Evolutionary conservation across 2,113 vertebrate genomes (phyloP), one percentile per base, ranked within the genome.

Genomic region (Ifrita kowaldi): DNA sequence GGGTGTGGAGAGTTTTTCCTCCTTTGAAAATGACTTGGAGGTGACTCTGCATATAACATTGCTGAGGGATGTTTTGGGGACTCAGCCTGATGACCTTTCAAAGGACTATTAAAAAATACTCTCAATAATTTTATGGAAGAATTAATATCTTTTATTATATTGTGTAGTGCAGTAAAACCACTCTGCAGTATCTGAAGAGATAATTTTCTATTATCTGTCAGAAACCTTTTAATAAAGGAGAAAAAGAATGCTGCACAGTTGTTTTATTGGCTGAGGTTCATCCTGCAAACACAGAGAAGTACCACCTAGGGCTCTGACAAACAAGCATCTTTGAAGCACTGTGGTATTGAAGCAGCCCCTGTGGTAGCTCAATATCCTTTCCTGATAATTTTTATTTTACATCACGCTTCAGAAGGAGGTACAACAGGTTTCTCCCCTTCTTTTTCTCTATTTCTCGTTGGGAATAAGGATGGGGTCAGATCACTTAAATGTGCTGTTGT

Each of bases 221-320:
- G 75, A 69, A 88, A 19, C 13, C 49, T 97, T 95, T 96, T 90
- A 96, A 93, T 94, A 93, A 91, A 90, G 49, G 57, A 87, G 62
- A 73, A 84, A 92, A 95, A 60, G 74, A 87, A 62, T 30, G 44
- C 65, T 79, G 53, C 78, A 83, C 82, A 76, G 74, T 91, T 79
- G 75, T 85, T 85, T 95, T 91, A 85, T 89, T 91, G 82, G 90
- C 82, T 62, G 62, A 89, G 49, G 67, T 94, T 93, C 94, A 83
- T 79, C 65, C 74, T 94, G 85, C 49, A 91, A 94, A 90, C 55
- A 63, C 27, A 76, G 53, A 91, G 57, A 71, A 90, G 44, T 65
- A 82, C 92, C 95, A 91, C 92, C 87, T 46, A 91, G 37, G 70
- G 95, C 67, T 90, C 85, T 88, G 90, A 85, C 75, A 95, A 96